A percentile compares a stretch with the other conserved stretches of the same genome.
These are phyloP conservation scores for Hesperia comma DNA, from an alignment of 2,888 invertebrate genomes.

Conservation along the genomic window DNA sequence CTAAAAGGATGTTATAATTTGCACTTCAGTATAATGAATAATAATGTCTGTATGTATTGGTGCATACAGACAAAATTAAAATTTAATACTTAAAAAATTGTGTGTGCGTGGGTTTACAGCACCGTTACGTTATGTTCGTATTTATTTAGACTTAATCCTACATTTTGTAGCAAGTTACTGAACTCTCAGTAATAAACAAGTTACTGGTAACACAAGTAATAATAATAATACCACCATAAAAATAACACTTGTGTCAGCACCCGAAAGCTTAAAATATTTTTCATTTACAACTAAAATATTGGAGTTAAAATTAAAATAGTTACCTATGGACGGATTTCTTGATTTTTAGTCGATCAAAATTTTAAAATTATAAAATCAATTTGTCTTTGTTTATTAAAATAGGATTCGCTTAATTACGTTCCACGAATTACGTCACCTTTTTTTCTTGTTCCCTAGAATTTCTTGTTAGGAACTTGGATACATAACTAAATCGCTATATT, in stretches of 20 bases:
- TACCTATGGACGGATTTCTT: conserved; percentile 19
- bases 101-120: not conserved
- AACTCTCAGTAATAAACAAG: conserved; percentile 10
- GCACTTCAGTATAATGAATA: not conserved
- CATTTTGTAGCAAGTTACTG: conserved; percentile 2
- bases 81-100: not conserved
- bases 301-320: not conserved
- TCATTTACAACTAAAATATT: conserved; percentile 2
- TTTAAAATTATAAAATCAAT: not conserved
- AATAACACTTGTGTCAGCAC: conserved; percentile 27
- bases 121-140: not conserved
- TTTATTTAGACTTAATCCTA: not conserved
- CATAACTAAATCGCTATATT: no score
- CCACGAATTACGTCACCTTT: no score
- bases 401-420: not conserved
- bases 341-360: not conserved
- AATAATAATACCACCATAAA: conserved; percentile 8
- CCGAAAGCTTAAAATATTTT: conserved; percentile 3
- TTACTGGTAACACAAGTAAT: conserved; percentile 30
- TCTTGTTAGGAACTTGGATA: no score
- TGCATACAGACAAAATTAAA: not conserved
- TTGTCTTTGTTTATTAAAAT: conserved; percentile 7
- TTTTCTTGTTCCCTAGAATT: no score
- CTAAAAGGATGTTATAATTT: not conserved
- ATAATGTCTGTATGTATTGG: no score